Base-by-base conservation (phyloP, 1,140 invertebrate species). In the Atopsyche davidsoni region DNA sequence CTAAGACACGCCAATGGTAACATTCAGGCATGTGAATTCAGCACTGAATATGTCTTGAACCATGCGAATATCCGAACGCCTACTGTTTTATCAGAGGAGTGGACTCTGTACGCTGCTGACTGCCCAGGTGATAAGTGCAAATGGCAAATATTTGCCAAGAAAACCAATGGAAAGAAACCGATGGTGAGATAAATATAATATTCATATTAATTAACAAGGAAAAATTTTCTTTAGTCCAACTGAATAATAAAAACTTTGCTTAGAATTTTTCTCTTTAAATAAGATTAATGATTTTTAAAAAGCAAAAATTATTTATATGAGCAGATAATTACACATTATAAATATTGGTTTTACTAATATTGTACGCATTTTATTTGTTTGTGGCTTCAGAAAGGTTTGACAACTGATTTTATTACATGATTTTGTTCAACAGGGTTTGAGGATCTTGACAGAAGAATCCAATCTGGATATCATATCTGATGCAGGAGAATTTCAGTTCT, bases 111-210 rank as follows among this genome's bases (percentile, higher is more conserved):
- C n/a, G 52, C 52, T 11, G 41, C 38, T 0, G 34, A 45, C 16
- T n/a, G n/a, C n/a, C 23, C 10, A 23, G 16, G 19, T 9, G 22
- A 45, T n/a, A 17, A 35, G 14, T 42, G 25, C 11, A 43, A 49
- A 7, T 55, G 46, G 46, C 22, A 48, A 45, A 24, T 55, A 44
- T 50, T 32, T 16, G 46, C 39, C 13, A 53, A 53, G 31, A 47
- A 36, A 28, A 17, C 44, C 6, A 24, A 48, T 24, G 51, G 24
- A 3, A 25, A 45, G 9, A 45, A 47, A 2, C 1, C 6, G 19
- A 25, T 47, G 22, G 45, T 47, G 13, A 47, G 45, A 18, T 22
- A n/a, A 35, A 35, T 22, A 23, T 31, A 28, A 28, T 4, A 10
- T 25, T 16, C 18, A 6, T 14, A 31, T 44, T 7, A 2, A 28